Evolutionary conservation across 2,888 invertebrate species (phyloP).

Genomic region (Acronicta aceris): DNA sequence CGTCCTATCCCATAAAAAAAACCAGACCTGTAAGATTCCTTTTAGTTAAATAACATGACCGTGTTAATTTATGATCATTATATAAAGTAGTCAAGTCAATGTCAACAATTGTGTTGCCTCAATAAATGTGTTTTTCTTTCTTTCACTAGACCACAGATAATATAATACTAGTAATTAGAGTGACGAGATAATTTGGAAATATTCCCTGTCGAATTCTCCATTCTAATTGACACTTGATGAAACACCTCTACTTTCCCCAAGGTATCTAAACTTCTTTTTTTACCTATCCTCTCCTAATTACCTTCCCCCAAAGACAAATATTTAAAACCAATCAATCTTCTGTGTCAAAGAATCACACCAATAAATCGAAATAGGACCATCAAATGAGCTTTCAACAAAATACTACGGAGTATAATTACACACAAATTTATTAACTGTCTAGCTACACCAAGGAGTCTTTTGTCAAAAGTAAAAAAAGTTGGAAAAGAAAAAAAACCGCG

Average conservation of each 20-base stretch:
- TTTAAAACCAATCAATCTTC: constrained; percentile 58
- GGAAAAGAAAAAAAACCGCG: constrained; percentile 46
- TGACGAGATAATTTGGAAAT: not conserved
- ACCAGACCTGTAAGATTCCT: too few relatives aligned
- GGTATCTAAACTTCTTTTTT: constrained; percentile 10
- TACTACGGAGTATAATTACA: constrained; percentile 82
- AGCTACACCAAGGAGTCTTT: constrained; percentile 59
- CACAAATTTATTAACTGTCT: constrained; percentile 82
- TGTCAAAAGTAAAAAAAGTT: constrained; percentile 58
- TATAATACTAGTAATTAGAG: too few relatives aligned
- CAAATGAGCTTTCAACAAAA: constrained; percentile 86
- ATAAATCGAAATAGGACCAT: constrained; percentile 76
- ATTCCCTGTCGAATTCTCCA: not conserved
- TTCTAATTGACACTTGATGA: constrained; percentile 14
- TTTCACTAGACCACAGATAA: too few relatives aligned
- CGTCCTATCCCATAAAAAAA: too few relatives aligned
- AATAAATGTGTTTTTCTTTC: too few relatives aligned
- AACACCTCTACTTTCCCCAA: not conserved
- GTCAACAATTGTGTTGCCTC: too few relatives aligned
- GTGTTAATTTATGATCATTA: too few relatives aligned
- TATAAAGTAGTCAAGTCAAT: too few relatives aligned
- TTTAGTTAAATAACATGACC: too few relatives aligned
- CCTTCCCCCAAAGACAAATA: constrained; percentile 41
- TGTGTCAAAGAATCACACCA: constrained; percentile 57
- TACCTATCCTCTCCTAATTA: constrained; percentile 34